A percentile compares a stretch with the other conserved stretches of the same genome.
Evolutionary conservation across 2,888 invertebrate genomes (phyloP).

Genomic region (Synanthedon myopaeformis): DNA sequence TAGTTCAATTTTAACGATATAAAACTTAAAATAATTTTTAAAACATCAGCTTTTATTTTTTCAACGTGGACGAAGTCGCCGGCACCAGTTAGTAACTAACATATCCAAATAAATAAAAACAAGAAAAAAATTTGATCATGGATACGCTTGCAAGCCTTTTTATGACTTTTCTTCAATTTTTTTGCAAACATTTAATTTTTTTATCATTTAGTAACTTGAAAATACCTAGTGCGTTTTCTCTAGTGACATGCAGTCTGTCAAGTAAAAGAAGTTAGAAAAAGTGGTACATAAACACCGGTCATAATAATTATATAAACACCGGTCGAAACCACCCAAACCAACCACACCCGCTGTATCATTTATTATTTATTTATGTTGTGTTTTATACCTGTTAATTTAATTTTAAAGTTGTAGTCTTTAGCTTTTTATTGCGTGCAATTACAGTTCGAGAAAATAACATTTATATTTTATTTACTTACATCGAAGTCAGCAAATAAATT

Average conservation of each 20-base stretch:
- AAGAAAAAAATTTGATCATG: too few relatives aligned
- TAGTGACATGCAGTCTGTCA: neutral
- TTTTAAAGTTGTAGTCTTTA: neutral
- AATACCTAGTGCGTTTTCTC: neutral
- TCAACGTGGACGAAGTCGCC: too few relatives aligned
- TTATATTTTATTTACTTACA: neutral
- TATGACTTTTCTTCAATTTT: too few relatives aligned
- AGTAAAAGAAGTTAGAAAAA: conserved; percentile 19
- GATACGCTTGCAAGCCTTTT: too few relatives aligned
- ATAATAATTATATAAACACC: conserved; percentile 10
- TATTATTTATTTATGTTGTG: neutral
- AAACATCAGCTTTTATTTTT: too few relatives aligned
- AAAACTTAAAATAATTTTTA: too few relatives aligned
- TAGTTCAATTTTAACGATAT: too few relatives aligned
- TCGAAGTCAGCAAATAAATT: too few relatives aligned
- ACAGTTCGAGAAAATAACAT: neutral
- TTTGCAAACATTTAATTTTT: too few relatives aligned
- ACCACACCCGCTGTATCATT: conserved; percentile 8
- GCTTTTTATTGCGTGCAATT: neutral
- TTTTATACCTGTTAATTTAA: neutral
- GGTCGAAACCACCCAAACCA: conserved; percentile 8
- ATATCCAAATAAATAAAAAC: too few relatives aligned
- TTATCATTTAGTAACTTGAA: too few relatives aligned
- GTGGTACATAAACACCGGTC: conserved; percentile 3
- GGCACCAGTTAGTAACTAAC: too few relatives aligned